Percentiles rank a stretch among this genome's conserved stretches.
Conservation (phyloP, 1,140 invertebrate genomes). For the Meloidogyne chitwoodi region DNA sequence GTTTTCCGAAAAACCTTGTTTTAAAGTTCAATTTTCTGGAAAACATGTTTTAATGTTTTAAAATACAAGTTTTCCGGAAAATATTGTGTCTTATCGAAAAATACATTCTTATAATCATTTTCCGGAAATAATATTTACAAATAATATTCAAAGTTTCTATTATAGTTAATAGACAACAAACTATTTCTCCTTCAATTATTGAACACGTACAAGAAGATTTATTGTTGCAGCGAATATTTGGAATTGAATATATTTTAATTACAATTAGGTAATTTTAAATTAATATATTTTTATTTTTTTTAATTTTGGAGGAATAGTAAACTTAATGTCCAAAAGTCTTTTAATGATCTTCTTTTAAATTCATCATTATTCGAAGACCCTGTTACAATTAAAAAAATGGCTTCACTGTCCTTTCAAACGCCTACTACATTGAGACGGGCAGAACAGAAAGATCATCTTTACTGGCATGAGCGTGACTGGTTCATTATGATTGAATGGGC, state of each 20-base stretch:
- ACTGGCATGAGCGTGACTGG: slow-evolving; percentile 59
- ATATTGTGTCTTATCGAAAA: neutral
- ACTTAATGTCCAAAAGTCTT: slow-evolving; percentile 30
- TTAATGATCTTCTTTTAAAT: slow-evolving; percentile 14
- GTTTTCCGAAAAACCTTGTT: neutral
- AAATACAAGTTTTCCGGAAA: no score
- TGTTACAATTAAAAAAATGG: neutral
- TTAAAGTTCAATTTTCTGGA: neutral
- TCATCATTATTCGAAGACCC: slow-evolving; percentile 4
- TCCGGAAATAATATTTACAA: neutral
- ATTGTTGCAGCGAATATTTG: slow-evolving; percentile 28
- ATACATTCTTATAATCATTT: neutral
- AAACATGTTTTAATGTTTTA: no score
- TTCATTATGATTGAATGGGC: slow-evolving; percentile 60
- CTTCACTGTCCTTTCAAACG: neutral
- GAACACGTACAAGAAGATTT: slow-evolving; percentile 36
- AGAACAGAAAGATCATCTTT: slow-evolving; percentile 43
- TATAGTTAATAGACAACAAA: neutral
- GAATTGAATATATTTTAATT: slow-evolving; percentile 33
- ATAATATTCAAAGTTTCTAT: neutral
- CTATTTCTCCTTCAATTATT: neutral
- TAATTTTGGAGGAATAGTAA: slow-evolving; percentile 31
- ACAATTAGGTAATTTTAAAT: slow-evolving; percentile 23
- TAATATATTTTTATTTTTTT: neutral
- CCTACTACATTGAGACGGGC: slow-evolving; percentile 26